A percentile compares a stretch with the other conserved stretches of the same genome.
Evolutionary conservation across 2,113 vertebrate species (phyloP).

Genomic region (Siniperca chuatsi): DNA sequence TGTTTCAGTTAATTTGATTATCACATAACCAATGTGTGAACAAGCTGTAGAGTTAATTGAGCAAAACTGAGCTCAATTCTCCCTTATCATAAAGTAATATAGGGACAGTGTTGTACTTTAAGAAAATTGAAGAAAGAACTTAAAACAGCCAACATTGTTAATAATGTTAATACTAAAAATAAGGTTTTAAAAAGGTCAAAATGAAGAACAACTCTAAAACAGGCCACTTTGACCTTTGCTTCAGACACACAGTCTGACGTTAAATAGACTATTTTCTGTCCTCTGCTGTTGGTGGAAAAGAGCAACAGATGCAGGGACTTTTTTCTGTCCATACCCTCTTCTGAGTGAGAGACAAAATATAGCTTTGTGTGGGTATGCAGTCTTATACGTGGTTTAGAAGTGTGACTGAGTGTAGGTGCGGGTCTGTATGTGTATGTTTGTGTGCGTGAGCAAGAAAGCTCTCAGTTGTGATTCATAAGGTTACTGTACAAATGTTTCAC

Average conservation of each 20-base stretch:
- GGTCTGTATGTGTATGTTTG: slow-evolving; percentile 45
- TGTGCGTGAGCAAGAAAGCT: slow-evolving; percentile 28
- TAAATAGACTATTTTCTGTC: slow-evolving; percentile 32
- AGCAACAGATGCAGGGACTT: slow-evolving; percentile 73
- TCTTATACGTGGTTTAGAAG: slow-evolving; percentile 42
- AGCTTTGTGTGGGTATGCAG: slow-evolving; percentile 66
- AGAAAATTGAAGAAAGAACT: no score
- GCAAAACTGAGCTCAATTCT: neutral
- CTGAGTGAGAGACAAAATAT: slow-evolving; percentile 52
- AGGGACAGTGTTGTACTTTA: neutral
- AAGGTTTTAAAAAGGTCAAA: neutral
- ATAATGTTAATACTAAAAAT: neutral
- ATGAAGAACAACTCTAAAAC: neutral
- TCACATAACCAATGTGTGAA: neutral
- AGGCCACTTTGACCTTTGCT: slow-evolving; percentile 38
- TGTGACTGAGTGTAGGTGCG: slow-evolving; percentile 63
- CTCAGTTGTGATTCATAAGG: slow-evolving; percentile 81
- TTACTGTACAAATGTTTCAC: slow-evolving; percentile 71
- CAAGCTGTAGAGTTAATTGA: neutral
- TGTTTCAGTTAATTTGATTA: neutral
- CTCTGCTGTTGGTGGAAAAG: slow-evolving; percentile 49
- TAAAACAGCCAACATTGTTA: neutral
- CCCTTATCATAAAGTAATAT: neutral
- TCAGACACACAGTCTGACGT: neutral
- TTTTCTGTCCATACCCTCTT: slow-evolving; percentile 58